phyloP scores from a whole-genome alignment of 2,888 invertebrate species.

The Lochmaea crataegi region DNA sequence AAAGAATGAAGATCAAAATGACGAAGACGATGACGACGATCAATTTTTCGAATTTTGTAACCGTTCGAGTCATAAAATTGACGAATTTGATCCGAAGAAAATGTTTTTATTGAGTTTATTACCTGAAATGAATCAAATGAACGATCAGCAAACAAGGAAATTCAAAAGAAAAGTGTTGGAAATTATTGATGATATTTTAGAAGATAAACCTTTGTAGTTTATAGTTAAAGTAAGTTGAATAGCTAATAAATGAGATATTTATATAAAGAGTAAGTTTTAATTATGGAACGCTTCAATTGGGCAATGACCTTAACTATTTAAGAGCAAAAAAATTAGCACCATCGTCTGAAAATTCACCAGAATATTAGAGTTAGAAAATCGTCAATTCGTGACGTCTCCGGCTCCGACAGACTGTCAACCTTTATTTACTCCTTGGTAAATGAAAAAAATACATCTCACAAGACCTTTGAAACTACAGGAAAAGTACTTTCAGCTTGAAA shows the following conservation, averaged over 20 bases:
- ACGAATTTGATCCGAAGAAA: constrained; percentile 10
- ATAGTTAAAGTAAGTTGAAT: background rate
- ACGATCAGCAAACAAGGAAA: constrained; percentile 15
- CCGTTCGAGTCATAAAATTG: background rate
- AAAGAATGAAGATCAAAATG: background rate
- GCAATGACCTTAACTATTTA: too few species aligned
- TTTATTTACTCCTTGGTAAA: too few species aligned
- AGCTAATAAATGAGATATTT: background rate
- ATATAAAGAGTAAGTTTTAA: too few species aligned
- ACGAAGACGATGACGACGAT: background rate
- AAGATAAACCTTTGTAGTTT: background rate
- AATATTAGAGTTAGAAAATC: too few species aligned
- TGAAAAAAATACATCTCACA: too few species aligned
- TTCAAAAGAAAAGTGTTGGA: constrained; percentile 20
- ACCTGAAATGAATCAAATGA: constrained; percentile 22
- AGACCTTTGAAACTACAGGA: too few species aligned
- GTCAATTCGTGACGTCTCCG: too few species aligned
- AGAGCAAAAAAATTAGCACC: too few species aligned
- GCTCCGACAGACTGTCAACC: too few species aligned
- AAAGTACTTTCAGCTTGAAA: too few species aligned
- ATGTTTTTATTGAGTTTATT: constrained; percentile 23
- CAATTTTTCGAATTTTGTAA: constrained; percentile 18
- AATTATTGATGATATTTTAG: constrained; percentile 11
- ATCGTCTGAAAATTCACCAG: too few species aligned
- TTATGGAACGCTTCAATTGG: too few species aligned